Evolutionary conservation across 2,113 vertebrate genomes (phyloP), one percentile per base, ranked within the genome.

Genomic region (Collichthys lucidus): DNA sequence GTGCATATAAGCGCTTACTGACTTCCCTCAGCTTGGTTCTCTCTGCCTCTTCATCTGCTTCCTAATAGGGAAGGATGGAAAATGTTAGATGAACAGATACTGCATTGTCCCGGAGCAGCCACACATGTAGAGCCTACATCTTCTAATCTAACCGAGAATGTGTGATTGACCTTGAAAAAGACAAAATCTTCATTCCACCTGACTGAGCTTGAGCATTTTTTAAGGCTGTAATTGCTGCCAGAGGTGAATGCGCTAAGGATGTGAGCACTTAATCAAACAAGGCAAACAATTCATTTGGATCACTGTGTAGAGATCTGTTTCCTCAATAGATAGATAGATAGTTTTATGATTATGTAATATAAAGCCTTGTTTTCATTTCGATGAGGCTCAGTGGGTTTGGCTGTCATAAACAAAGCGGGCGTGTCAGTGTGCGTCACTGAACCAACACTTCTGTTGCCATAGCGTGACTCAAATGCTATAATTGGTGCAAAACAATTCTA

Each of bases 1-100:
- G 46, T 49, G 86, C 86, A 9, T 96, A 96, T 3, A 98, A 84
- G 17, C 95, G 95, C 84, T 90, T 96, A 0, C 96, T 95, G 0
- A 94, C 96, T 84, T 96, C 96, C 19, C 96, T 95, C 77, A 98
- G 92, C 81, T 94, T 95, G 15, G 91, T 93, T 4, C 93, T 94
- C 42, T 97, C 97, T 5, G 95, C 94, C 1, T 94, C 92, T 5
- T 93, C 95, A 70, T 92, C 87, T 62, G 60, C 82, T 3, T 95
- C 95, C 95, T 95, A 55, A 72, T 3, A 83, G 53, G 72, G 80
- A 67, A 10, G 71, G 6, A 49, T 61, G 17, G 4, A 53, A n/a
- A n/a, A 22, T 11, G 2, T 60, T 29, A 16, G 47, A 65, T 82
- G 16, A 47, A 53, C 0, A 22, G 4, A 62, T 44, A 17, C 16